Evolutionary conservation across 2,797 vertebrate genomes (phyloP), one percentile per base, ranked within the genome.

Genomic region (Clarias fuscus): DNA sequence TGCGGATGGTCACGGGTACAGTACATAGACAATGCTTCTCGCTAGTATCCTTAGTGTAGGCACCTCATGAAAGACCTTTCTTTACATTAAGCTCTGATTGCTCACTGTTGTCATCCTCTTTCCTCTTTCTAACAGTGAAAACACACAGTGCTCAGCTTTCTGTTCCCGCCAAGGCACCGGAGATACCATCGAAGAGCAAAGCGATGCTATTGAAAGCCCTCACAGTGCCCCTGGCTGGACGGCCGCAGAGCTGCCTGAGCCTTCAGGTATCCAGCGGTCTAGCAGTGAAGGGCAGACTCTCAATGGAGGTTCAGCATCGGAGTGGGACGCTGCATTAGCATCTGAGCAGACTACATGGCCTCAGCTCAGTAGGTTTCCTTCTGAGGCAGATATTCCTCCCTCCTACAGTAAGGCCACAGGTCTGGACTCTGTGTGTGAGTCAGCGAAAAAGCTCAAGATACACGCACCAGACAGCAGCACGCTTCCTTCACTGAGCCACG

Each of bases 331-430:
- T 1, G 72, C 11, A 13, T 68, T 82, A 3, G 82, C 67, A 24
- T 22, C 84, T 2, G 86, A 88, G 71, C 84, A 64, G 86, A 33
- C 33, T 14, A 80, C 24, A 24, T 84, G 68, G 83, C 78, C 81
- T 17, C 77, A 53, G 76, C 58, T 72, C 2, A n/a, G 84, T 79
- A 82, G 83, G 59, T 81, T 88, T 79, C 87, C 85, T 75, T 88
- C 85, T 27, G 86, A 91, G 27, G 85, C 81, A 13, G 91, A 93
- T 61, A 89, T 91, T 40, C 97, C 97, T 0, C 97, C 97, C 0
- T 97, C 97, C 40, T 98, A 98, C 84, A 98, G 97, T 93, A 96
- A 96, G 79, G 97, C 97, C 18, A 95, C 97, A 79, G 97, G 96
- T 86, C 95, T 97, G 68, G 96, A 98, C 64, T 93, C 90, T 27